phyloP scores from a whole-genome alignment of 2,113 vertebrate genomes.

The Cinclus cinclus region DNA sequence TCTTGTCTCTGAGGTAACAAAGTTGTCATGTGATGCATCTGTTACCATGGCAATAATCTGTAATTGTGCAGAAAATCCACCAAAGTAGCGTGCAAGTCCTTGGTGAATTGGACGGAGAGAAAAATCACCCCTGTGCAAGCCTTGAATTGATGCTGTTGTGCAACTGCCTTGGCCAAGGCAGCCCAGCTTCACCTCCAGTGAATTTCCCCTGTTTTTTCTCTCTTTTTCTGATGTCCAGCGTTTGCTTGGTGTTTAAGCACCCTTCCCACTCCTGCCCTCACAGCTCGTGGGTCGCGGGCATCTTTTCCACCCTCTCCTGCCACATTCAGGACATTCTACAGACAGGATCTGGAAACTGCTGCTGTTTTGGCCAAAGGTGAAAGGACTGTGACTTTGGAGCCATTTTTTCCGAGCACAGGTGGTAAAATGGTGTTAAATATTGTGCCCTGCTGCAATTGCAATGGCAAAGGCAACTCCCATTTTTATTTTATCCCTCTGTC shows the following conservation, averaged over 20 bases:
- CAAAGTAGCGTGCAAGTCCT: constrained; percentile 77
- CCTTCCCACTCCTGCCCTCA: background rate
- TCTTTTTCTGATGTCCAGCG: background rate
- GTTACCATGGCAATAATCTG: constrained; percentile 85
- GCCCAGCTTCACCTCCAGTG: constrained; percentile 22
- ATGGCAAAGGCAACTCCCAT: background rate
- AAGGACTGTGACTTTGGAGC: background rate
- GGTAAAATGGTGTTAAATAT: background rate
- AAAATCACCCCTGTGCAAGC: constrained; percentile 69
- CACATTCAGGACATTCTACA: background rate
- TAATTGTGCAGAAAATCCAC: constrained; percentile 84
- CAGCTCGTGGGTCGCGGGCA: background rate
- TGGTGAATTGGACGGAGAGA: constrained; percentile 75
- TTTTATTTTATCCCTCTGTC: background rate
- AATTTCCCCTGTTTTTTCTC: background rate
- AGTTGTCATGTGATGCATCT: constrained; percentile 74
- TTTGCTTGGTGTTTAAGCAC: background rate
- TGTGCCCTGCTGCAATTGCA: background rate
- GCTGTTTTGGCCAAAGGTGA: background rate
- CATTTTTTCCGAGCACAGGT: background rate
- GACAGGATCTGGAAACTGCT: background rate
- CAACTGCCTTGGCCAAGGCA: constrained; percentile 44
- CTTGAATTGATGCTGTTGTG: constrained; percentile 60
- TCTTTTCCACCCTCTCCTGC: background rate
- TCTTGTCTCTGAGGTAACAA: constrained; percentile 80